These are phyloP conservation scores for Centropus unirufus DNA, from an alignment of 2,113 vertebrate species.

Conservation along the genomic window DNA sequence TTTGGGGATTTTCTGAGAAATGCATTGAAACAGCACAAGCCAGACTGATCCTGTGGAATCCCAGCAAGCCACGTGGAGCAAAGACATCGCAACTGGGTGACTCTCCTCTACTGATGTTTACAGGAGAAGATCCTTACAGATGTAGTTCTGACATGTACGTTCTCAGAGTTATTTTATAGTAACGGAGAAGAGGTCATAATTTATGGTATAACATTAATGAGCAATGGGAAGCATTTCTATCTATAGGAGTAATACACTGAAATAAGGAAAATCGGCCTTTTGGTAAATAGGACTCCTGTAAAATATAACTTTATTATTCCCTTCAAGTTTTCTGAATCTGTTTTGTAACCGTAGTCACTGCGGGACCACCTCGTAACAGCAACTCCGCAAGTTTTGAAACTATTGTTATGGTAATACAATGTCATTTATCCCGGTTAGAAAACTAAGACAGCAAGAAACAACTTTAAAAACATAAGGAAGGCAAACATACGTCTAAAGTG, in stretches of 20 bases:
- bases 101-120: neutral
- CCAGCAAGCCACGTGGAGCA: neutral
- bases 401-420: neutral
- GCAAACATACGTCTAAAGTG: constrained; percentile 80
- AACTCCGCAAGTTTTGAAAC: neutral
- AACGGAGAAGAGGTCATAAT: neutral
- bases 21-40: neutral
- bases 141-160: neutral
- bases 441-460: neutral
- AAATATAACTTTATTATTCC: neutral
- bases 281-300: neutral
- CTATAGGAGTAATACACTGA: neutral
- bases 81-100: neutral
- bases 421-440: neutral
- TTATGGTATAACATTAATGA: neutral
- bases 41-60: neutral
- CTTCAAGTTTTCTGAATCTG: neutral
- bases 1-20: neutral
- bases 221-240: neutral
- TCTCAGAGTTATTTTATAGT: neutral
- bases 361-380: neutral
- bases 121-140: neutral
- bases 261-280: neutral
- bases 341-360: neutral
- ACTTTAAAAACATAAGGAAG: neutral